Conservation (phyloP, 2,113 vertebrate species). For the Mesembrinibis cayennensis region DNA sequence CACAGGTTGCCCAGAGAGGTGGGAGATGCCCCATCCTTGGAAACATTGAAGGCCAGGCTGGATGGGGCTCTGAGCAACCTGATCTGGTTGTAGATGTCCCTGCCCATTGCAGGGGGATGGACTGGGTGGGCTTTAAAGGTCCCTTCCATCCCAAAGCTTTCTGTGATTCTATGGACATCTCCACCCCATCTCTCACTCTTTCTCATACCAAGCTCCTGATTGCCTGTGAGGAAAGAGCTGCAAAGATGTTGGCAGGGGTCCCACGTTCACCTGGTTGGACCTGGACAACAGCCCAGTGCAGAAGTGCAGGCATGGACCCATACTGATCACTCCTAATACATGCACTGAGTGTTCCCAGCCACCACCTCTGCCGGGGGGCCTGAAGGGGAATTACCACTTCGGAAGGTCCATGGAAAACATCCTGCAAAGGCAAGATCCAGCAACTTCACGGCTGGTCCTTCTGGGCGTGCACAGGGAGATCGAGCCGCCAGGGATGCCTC, state of each 20-base stretch:
- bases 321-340: background rate
- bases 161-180: background rate
- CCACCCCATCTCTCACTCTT: background rate
- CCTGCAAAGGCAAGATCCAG: background rate
- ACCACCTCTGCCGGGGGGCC: background rate
- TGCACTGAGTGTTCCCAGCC: background rate
- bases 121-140: too few species aligned
- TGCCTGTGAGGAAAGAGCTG: background rate
- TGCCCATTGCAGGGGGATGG: too few species aligned
- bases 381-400: background rate
- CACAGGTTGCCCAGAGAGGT: too few species aligned
- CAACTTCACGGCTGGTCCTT: background rate
- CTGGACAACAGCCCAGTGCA: background rate
- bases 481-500: background rate
- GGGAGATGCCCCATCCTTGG: too few species aligned
- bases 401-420: background rate
- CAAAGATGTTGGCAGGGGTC: background rate
- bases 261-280: background rate
- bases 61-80: too few species aligned
- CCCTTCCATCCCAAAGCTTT: too few species aligned
- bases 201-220: background rate
- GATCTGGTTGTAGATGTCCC: too few species aligned
- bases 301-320: background rate
- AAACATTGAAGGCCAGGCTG: too few species aligned
- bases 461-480: background rate